A percentile compares a stretch with the other conserved stretches of the same genome.
phyloP scores from a whole-genome alignment of 2,797 vertebrate genomes.

The Rhincodon typus region DNA sequence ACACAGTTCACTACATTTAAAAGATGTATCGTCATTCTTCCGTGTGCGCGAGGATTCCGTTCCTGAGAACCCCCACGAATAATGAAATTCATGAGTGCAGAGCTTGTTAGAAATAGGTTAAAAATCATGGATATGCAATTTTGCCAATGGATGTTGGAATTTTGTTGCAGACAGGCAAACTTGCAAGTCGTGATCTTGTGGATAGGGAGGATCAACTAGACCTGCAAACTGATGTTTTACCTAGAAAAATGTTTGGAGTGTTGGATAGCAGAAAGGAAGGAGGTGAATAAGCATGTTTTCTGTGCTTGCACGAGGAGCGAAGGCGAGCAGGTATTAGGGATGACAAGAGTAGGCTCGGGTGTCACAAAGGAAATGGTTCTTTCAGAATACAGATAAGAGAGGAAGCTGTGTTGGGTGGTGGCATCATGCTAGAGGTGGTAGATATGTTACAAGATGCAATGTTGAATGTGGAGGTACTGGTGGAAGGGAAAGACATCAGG shows the following conservation, averaged over 20 bases:
- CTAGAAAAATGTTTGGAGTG: neutral
- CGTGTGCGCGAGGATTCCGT: too few relatives aligned
- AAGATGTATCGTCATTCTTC: neutral
- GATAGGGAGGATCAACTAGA: too few relatives aligned
- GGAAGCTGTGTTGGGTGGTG: neutral
- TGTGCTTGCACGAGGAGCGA: neutral
- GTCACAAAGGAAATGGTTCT: neutral
- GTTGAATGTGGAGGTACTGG: neutral
- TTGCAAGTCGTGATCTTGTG: too few relatives aligned
- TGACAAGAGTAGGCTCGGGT: neutral
- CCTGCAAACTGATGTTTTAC: neutral
- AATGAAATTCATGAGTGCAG: too few relatives aligned
- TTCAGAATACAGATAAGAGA: neutral
- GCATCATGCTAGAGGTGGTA: neutral
- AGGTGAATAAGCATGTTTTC: neutral
- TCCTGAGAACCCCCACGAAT: too few relatives aligned
- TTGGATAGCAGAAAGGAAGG: neutral
- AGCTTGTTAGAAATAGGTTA: too few relatives aligned
- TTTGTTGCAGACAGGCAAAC: too few relatives aligned
- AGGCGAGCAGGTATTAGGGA: neutral
- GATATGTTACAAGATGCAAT: neutral
- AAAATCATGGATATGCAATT: too few relatives aligned
- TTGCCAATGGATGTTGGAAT: too few relatives aligned
- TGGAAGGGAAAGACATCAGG: neutral
- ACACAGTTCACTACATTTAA: neutral